These are phyloP conservation scores for Pardalotus punctatus DNA, from an alignment of 2,113 vertebrate genomes.

Conservation along the genomic window DNA sequence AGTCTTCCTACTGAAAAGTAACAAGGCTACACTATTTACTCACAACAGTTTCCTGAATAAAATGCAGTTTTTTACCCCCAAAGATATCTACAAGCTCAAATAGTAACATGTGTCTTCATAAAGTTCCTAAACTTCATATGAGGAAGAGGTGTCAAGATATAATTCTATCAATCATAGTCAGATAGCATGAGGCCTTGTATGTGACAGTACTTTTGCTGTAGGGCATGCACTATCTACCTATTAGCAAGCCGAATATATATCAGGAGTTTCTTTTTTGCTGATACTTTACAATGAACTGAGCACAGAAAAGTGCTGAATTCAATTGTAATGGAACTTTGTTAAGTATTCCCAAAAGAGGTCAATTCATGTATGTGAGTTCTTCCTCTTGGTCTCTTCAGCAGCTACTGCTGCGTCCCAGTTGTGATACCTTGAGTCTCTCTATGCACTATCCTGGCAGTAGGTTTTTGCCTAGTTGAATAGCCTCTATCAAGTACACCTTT, in stretches of 20 bases:
- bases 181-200: neutral
- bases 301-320: neutral
- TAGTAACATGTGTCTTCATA: neutral
- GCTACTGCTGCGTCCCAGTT: neutral
- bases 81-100: neutral
- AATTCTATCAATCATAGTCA: neutral
- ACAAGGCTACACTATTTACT: neutral
- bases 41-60: neutral
- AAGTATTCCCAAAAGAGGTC: neutral
- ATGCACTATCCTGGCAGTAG: neutral
- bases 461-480: neutral
- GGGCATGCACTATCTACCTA: neutral
- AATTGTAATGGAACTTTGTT: neutral
- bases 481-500: neutral
- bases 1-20: neutral
- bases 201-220: neutral
- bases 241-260: neutral
- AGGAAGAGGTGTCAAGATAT: neutral
- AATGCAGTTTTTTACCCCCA: neutral
- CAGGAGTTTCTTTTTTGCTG: neutral
- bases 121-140: neutral
- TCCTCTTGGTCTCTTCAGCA: neutral
- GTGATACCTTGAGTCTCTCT: neutral
- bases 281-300: neutral
- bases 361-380: neutral